Conservation (phyloP, 2,797 vertebrate species). For the Parotocinclus haroldoi region DNA sequence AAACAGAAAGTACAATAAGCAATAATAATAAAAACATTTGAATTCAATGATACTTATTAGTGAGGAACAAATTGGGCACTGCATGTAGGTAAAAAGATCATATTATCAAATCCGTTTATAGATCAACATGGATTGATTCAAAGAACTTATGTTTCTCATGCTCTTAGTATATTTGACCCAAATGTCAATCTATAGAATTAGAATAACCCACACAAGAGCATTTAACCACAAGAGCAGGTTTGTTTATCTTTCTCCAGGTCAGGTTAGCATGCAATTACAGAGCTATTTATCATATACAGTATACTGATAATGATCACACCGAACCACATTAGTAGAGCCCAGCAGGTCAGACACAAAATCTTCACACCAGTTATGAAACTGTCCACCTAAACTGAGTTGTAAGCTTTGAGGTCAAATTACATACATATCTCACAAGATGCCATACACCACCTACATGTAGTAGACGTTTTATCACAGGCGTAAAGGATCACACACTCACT, state of each 20-base stretch:
- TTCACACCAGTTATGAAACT: slow-evolving; percentile 6
- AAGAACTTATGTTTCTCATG: too few species aligned
- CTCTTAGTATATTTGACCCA: too few species aligned
- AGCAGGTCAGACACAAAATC: slow-evolving; percentile 5
- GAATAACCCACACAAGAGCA: too few species aligned
- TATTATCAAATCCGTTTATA: too few species aligned
- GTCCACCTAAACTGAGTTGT: slow-evolving; percentile 50
- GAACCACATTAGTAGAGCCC: slow-evolving; percentile 10
- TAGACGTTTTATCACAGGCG: slow-evolving; percentile 21
- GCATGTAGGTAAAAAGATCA: too few species aligned
- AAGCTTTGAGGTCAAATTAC: slow-evolving; percentile 27
- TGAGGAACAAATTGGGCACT: too few species aligned
- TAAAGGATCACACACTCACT: slow-evolving; percentile 35
- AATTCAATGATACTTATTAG: too few species aligned
- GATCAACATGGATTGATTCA: too few species aligned
- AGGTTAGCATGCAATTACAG: not conserved
- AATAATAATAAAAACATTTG: too few species aligned
- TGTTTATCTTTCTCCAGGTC: not conserved
- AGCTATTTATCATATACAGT: not conserved
- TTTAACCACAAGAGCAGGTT: too few species aligned
- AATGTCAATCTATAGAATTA: too few species aligned
- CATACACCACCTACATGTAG: slow-evolving; percentile 17
- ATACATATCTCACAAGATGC: slow-evolving; percentile 32
- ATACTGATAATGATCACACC: slow-evolving; percentile 2
- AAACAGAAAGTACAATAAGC: too few species aligned